Evolutionary conservation across 2,797 vertebrate species (phyloP).

Genomic region (Tapirus indicus): DNA sequence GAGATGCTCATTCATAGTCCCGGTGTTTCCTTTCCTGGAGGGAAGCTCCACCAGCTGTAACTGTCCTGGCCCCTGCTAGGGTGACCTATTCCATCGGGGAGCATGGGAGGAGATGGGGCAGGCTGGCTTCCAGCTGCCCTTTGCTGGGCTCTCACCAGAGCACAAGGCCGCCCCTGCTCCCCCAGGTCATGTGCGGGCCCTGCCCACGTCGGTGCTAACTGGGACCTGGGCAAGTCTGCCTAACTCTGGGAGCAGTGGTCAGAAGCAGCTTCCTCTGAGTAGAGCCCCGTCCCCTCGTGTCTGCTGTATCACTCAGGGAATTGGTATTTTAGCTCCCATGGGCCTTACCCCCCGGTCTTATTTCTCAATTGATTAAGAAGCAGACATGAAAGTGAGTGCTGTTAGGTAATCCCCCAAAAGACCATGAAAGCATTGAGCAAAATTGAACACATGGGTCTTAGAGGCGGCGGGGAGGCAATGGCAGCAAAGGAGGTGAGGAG

Average conservation of each 20-base stretch:
- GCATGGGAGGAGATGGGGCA: neutral
- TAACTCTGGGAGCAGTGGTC: fast-evolving
- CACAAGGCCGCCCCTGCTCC: neutral
- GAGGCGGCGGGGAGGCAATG: too few relatives aligned
- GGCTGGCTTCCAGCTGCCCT: neutral
- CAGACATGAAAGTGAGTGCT: too few relatives aligned
- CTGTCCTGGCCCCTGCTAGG: neutral
- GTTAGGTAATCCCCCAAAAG: neutral
- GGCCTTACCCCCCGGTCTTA: neutral
- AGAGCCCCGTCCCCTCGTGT: fast-evolving
- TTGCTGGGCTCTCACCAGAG: too few relatives aligned
- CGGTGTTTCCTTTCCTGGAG: neutral
- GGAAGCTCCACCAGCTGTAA: neutral
- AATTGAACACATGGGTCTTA: neutral
- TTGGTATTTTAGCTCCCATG: neutral
- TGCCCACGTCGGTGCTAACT: fast-evolving
- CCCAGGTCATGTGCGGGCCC: neutral
- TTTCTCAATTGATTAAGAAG: neutral
- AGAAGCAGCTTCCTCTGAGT: neutral
- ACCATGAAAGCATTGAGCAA: too few relatives aligned
- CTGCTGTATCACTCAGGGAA: neutral
- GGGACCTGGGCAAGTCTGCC: fast-evolving
- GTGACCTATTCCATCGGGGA: fast-evolving
- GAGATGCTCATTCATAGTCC: neutral
- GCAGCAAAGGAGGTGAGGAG: too few relatives aligned